phyloP scores from a whole-genome alignment of 2,888 invertebrate species.

The Acrobasis suavella region DNA sequence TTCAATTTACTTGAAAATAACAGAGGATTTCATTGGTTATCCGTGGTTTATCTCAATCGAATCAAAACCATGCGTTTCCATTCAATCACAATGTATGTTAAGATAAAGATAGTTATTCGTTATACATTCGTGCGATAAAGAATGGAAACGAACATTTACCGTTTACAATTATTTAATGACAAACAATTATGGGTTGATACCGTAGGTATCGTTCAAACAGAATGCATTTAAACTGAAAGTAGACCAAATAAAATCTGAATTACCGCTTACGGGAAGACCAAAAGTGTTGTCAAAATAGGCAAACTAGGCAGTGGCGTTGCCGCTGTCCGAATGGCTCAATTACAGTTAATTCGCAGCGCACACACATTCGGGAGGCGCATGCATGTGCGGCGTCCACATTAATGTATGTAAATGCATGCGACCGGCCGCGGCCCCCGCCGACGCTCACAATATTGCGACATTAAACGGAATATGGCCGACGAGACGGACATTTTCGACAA shows the following conservation, averaged over 20 bases:
- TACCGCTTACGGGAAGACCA: constrained; percentile 21
- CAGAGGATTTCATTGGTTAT: background rate
- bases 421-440: constrained; percentile 71
- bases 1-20: background rate
- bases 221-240: too few relatives aligned
- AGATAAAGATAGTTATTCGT: too few relatives aligned
- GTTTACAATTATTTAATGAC: too few relatives aligned
- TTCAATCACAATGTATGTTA: background rate
- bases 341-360: constrained; percentile 81
- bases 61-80: background rate
- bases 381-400: constrained; percentile 75
- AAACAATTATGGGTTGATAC: too few relatives aligned
- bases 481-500: constrained; percentile 76
- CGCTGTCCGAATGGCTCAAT: constrained; percentile 80
- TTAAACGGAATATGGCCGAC: constrained; percentile 78
- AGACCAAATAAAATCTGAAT: background rate
- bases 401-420: constrained; percentile 82
- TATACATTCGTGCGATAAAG: too few relatives aligned
- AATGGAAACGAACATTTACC: too few relatives aligned
- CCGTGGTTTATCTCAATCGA: background rate
- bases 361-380: constrained; percentile 76
- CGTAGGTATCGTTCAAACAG: too few relatives aligned
- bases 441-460: constrained; percentile 80
- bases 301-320: constrained; percentile 65
- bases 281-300: constrained; percentile 50